Conservation (phyloP, 2,888 invertebrate genomes). For the Synanthedon vespiformis region DNA sequence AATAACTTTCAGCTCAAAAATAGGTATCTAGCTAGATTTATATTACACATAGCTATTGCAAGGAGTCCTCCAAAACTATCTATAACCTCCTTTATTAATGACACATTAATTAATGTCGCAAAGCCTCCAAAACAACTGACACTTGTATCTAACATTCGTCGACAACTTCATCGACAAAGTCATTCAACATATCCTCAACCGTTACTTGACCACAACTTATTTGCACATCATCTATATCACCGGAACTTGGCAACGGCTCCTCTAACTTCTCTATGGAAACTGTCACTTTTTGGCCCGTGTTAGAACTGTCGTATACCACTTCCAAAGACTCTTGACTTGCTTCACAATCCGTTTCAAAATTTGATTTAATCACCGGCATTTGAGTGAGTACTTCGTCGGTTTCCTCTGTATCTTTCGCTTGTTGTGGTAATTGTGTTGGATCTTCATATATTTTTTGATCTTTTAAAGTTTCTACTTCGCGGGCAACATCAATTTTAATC, state of each 20-base stretch:
- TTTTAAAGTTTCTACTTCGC: conserved; percentile 1
- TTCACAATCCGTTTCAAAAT: conserved; percentile 29
- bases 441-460: background rate
- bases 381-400: conserved; percentile 33
- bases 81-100: no score
- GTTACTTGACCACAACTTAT: conserved; percentile 24
- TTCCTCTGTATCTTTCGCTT: conserved; percentile 1
- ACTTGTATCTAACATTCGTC: conserved; percentile 18
- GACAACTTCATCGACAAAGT: conserved; percentile 59
- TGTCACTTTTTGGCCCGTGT: conserved; percentile 21
- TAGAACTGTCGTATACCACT: conserved; percentile 39
- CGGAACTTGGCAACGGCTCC: conserved; percentile 47
- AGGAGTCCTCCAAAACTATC: no score
- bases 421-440: background rate
- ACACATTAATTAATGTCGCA: no score
- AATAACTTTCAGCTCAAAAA: no score
- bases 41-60: no score
- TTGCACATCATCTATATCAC: conserved; percentile 52
- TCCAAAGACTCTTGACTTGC: conserved; percentile 37
- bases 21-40: no score
- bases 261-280: conserved; percentile 34
- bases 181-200: conserved; percentile 59
- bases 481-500: background rate
- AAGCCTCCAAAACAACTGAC: no score
- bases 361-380: conserved; percentile 22